Evolutionary conservation across 2,113 vertebrate genomes (phyloP), one percentile per base, ranked within the genome.

Genomic region (Motacilla alba): DNA sequence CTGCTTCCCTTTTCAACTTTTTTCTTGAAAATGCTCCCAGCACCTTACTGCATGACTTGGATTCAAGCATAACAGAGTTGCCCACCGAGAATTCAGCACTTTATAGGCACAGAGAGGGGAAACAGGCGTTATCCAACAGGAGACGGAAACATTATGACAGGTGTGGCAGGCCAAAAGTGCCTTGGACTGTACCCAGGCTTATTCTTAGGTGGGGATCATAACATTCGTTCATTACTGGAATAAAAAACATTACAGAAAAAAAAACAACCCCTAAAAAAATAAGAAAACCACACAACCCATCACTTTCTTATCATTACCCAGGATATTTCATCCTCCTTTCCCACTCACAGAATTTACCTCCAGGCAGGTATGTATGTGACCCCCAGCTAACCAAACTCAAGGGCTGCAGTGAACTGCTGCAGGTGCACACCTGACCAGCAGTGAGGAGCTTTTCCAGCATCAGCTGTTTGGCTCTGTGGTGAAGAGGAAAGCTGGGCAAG

Each of bases 21-120:
- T 96, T 96, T 97, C 94, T 89, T 96, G 93, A 67, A 91, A 91
- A 86, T 35, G 50, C 84, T 95, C 91, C 91, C 95, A 97, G 78
- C 81, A 75, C 59, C 80, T 76, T 63, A 30, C 55, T 78, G 37
- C 3, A 4, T 62, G 47, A 87, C 60, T 95, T 89, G 87, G 37
- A 84, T 87, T 83, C 43, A 44, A 47, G n/a, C 33, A 52, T 63
- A 87, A 77, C 27, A 39, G 26, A 1, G 0, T 5, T 87, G 70
- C 68, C 44, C 33, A 47, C 10, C 9, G 41, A 82, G 83, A 64
- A 39, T 77, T 90, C 47, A 93, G 59, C 55, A 47, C 27, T 91
- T 84, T 22, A 55, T 15, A 39, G 76, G 83, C 68, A 62, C 14
- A 50, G 67, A 85, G 31, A 73, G 12, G 46, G 76, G 83, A 91